Evolutionary conservation across 1,140 invertebrate species (phyloP), one percentile per base, ranked within the genome.

Genomic region (Trichonephila clavipes): DNA sequence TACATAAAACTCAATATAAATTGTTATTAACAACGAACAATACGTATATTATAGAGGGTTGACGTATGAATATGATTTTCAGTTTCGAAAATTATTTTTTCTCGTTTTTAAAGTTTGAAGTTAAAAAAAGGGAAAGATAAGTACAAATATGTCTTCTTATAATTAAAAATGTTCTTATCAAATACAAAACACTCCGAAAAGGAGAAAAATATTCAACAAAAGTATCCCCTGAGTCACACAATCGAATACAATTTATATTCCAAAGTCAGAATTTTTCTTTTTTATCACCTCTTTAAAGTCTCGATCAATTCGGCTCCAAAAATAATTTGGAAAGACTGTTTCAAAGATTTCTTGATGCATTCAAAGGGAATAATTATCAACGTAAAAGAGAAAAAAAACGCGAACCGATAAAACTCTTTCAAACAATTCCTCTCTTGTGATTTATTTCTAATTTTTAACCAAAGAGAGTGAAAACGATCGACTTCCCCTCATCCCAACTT

Each of bases 371-470:
- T 77, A 77, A 34, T 40, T 77, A 77, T 77, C 72, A 2, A 0
- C 24, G 16, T 5, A 64, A 77, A 40, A 77, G 34, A 77, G 18
- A 7, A 19, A 4, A 4, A 4, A 40, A 4, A 1, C 4, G 34
- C 28, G 24, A 28, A 77, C 28, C 5, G 16, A 34, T 77, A 40
- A 77, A 77, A 40, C 4, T 19, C 28, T 34, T 77, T 77, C 72
- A 5, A 77, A 34, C 12, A 34, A 40, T 34, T 77, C 34, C 34
- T 77, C 16, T 40, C 28, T 24, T 16, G 18, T 28, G 34, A 77
- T 77, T 77, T 34, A 77, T 77, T 77, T 77, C 34, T 18, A 77
- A 77, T 77, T 77, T 77, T 16, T 18, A 77, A 40, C 72, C 16
- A 40, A 40, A 40, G 28, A 18, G 28, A 77, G 72, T 40, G 16